phyloP scores from a whole-genome alignment of 2,888 invertebrate species.

The Strigamia transsilvanica region DNA sequence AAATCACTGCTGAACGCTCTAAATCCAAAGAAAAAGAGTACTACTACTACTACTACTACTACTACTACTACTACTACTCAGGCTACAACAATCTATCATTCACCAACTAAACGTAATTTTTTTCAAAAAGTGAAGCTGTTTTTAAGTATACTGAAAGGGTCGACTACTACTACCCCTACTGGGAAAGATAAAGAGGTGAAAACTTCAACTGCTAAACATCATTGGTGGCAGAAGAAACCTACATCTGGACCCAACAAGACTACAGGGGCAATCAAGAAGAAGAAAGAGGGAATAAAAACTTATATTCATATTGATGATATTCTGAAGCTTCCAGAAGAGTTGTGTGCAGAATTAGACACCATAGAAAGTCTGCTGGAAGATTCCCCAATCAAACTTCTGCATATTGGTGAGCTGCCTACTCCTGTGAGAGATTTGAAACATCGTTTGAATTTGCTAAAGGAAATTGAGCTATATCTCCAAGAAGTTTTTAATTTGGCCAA shows the following conservation, averaged over 20 bases:
- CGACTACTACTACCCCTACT: too few relatives aligned
- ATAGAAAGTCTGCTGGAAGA: neutral
- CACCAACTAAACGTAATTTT: too few relatives aligned
- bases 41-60: neutral
- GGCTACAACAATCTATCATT: too few relatives aligned
- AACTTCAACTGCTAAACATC: too few relatives aligned
- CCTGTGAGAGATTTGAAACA: neutral
- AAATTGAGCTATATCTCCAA: neutral
- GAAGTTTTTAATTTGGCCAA: neutral
- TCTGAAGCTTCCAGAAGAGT: neutral
- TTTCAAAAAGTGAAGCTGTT: too few relatives aligned
- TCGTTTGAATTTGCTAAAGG: neutral
- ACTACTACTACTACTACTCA: too few relatives aligned
- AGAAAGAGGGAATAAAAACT: neutral
- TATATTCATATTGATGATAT: neutral
- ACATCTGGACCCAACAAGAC: neutral
- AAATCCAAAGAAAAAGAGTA: neutral
- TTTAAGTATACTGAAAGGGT: too few relatives aligned
- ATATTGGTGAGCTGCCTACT: neutral
- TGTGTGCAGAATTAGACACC: neutral
- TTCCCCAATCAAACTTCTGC: neutral
- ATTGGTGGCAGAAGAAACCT: too few relatives aligned
- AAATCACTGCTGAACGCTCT: neutral
- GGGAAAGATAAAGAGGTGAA: too few relatives aligned
- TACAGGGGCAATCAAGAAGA: neutral